These are phyloP conservation scores for Stomatorhinus walkeri DNA, from an alignment of 2,797 vertebrate genomes.

Conservation along the genomic window DNA sequence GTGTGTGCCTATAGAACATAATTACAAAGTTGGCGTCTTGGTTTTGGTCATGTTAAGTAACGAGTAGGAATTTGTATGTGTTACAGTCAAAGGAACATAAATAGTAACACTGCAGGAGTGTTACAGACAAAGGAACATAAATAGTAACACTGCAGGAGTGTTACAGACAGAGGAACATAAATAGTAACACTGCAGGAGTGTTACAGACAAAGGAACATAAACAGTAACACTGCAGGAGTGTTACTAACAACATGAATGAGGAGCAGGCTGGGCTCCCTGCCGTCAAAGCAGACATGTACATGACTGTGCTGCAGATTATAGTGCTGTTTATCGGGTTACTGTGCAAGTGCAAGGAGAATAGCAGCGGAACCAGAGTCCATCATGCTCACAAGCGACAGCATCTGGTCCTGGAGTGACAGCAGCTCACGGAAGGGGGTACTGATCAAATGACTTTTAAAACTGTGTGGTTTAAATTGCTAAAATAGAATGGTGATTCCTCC, in stretches of 20 bases:
- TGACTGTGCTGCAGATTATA: slow-evolving; percentile 21
- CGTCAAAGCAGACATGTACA: background rate
- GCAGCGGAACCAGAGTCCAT: background rate
- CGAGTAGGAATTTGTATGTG: background rate
- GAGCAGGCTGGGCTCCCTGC: background rate
- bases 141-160: background rate
- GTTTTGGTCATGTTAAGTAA: background rate
- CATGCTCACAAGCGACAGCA: background rate
- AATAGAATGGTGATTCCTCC: background rate
- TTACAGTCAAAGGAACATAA: background rate
- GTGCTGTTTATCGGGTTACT: slow-evolving; percentile 36
- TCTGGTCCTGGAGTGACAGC: background rate
- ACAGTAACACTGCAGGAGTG: background rate
- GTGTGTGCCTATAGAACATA: background rate
- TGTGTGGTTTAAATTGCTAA: background rate
- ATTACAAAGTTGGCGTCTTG: background rate
- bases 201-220: background rate
- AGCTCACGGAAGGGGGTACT: background rate
- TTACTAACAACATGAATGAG: background rate
- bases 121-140: background rate
- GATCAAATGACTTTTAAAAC: background rate
- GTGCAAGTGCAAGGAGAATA: slow-evolving; percentile 31
- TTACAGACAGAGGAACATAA: no score
- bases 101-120: background rate
- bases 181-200: no score